Conservation (phyloP, 2,888 invertebrate species). For the Teleiodes luculella region DNA sequence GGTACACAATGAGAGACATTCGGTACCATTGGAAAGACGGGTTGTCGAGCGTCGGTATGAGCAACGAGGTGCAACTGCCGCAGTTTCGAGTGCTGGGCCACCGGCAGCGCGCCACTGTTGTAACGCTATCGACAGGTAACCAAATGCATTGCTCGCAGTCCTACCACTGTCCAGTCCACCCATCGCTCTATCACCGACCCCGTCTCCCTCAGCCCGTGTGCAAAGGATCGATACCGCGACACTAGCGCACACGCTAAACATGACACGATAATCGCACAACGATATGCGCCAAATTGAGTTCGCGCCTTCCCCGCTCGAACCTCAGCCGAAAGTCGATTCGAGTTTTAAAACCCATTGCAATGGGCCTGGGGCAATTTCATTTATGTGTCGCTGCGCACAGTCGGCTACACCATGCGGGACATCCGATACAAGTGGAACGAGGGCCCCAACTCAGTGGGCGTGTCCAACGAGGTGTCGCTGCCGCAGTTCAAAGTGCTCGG, state of each 20-base stretch:
- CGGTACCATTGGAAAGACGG: constrained; percentile 98
- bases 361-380: constrained; percentile 77
- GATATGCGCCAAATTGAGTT: constrained; percentile 60
- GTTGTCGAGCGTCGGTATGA: constrained; percentile 95
- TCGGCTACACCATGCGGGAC: constrained; percentile 99
- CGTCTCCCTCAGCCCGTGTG: constrained; percentile 74
- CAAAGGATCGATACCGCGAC: constrained; percentile 65
- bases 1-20: constrained; percentile 98
- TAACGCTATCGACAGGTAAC: constrained; percentile 97
- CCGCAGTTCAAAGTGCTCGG: constrained; percentile 98
- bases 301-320: constrained; percentile 64
- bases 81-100: constrained; percentile 98
- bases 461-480: constrained; percentile 95
- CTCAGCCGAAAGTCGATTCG: constrained; percentile 70
- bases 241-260: constrained; percentile 72
- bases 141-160: constrained; percentile 59
- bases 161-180: constrained; percentile 58
- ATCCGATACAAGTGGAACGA: constrained; percentile 98
- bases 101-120: constrained; percentile 95
- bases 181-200: constrained; percentile 68
- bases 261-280: constrained; percentile 67
- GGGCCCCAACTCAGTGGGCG: constrained; percentile 94
- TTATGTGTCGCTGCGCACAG: constrained; percentile 82
- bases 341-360: constrained; percentile 75
- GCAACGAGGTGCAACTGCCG: constrained; percentile 96